phyloP scores from a whole-genome alignment of 92 coral and sea anemone genomes.

The Bergia puertoricense region DNA sequence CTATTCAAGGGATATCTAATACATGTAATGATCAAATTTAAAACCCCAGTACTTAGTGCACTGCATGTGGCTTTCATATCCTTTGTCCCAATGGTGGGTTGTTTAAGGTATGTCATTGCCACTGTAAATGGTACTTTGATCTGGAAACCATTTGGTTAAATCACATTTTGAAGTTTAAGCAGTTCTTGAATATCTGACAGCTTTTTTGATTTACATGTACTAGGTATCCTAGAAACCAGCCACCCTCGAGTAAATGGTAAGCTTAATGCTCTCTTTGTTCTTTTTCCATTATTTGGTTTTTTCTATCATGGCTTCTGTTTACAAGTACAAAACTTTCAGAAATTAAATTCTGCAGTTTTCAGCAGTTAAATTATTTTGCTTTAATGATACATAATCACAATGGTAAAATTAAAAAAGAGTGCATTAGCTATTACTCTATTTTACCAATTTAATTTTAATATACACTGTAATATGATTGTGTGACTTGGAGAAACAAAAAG shows the following conservation, averaged over 20 bases:
- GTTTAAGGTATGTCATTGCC: neutral
- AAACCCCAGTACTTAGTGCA: conserved; percentile 8
- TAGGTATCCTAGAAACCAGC: conserved; percentile 52
- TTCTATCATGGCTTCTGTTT: conserved; percentile 9
- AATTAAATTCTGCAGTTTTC: no score
- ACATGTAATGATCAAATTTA: conserved; percentile 16
- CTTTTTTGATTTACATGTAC: conserved; percentile 45
- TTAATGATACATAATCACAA: no score
- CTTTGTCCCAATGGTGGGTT: neutral
- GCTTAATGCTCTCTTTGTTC: conserved; percentile 32
- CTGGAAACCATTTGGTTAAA: conserved; percentile 5
- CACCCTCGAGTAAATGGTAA: conserved; percentile 46
- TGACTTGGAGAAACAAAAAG: no score
- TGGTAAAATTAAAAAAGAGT: no score
- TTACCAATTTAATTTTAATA: no score
- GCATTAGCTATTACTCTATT: no score
- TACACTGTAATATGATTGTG: no score
- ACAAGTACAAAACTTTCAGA: neutral
- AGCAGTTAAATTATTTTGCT: no score
- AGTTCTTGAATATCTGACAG: conserved; percentile 24
- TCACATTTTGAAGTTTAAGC: neutral
- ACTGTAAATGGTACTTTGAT: neutral
- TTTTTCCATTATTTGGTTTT: neutral
- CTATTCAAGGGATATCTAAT: conserved; percentile 9
- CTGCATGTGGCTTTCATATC: conserved; percentile 21